These are phyloP conservation scores for Sinodicranocentrus sp. DNA, from an alignment of 2,888 invertebrate genomes.

Conservation along the genomic window DNA sequence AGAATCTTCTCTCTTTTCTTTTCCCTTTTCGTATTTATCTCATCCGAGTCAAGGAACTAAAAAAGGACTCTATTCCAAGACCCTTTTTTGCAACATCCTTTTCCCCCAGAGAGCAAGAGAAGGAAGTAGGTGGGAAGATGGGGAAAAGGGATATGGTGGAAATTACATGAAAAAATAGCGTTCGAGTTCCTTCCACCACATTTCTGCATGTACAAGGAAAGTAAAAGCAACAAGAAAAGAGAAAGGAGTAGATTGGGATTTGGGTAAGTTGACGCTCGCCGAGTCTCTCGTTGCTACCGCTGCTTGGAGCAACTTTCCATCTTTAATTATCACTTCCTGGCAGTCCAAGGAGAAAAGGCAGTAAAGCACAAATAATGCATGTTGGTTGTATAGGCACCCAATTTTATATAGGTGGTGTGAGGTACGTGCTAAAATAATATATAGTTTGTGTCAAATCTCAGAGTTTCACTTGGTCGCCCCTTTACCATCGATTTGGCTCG, in stretches of 20 bases:
- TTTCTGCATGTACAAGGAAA: background rate
- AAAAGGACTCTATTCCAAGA: conserved; percentile 32
- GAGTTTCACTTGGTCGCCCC: conserved; percentile 20
- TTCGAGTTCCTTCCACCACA: too few species aligned
- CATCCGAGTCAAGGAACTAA: conserved; percentile 32
- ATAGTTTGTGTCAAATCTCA: conserved; percentile 49
- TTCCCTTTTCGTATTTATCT: conserved; percentile 19
- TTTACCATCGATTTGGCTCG: conserved; percentile 37
- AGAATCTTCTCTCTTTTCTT: conserved; percentile 6
- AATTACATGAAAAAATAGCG: too few species aligned
- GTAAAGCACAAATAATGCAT: conserved; percentile 18
- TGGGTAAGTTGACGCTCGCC: conserved; percentile 5
- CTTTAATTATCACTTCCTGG: conserved; percentile 73
- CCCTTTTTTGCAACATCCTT: conserved; percentile 35
- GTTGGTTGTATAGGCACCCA: background rate
- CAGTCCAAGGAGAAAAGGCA: conserved; percentile 26
- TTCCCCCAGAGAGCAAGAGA: conserved; percentile 25
- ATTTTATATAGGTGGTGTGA: background rate
- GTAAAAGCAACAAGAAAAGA: background rate
- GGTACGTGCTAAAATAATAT: background rate
- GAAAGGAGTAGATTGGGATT: conserved; percentile 2
- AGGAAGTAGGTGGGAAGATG: too few species aligned
- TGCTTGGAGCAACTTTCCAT: conserved; percentile 54
- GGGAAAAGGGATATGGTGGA: too few species aligned
- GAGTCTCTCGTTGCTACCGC: background rate